A percentile compares a stretch with the other conserved stretches of the same genome.
These are phyloP conservation scores for Dysmachus trigonus DNA, from an alignment of 2,888 invertebrate species.

Conservation along the genomic window DNA sequence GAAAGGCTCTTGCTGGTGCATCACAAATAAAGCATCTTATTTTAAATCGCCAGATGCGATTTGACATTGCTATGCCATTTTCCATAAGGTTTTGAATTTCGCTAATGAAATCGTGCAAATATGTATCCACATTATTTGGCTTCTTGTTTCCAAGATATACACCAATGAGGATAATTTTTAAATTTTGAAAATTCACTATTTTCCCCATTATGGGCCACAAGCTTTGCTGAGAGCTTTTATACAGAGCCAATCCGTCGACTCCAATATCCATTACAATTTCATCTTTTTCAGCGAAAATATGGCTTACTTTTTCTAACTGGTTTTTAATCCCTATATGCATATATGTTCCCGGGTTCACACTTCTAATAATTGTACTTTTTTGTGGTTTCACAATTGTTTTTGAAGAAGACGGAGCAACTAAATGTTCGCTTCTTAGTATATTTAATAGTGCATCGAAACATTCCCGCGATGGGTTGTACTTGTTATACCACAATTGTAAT, in stretches of 20 bases:
- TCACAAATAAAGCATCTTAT: not conserved
- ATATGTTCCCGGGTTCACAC: no score
- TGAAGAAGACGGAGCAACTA: not conserved
- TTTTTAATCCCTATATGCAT: no score
- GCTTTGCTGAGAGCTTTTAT: not conserved
- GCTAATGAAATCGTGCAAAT: not conserved
- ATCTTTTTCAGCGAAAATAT: no score
- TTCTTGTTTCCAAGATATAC: not conserved
- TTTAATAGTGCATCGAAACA: not conserved
- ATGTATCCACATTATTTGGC: not conserved
- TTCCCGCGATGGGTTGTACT: not conserved
- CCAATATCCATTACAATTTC: not conserved
- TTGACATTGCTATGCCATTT: not conserved
- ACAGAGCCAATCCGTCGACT: not conserved
- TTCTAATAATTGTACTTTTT: no score
- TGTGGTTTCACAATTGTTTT: not conserved
- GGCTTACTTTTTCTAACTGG: no score
- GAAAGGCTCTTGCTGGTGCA: not conserved
- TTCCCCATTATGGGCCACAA: slow-evolving; percentile 18
- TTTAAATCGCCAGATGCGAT: not conserved
- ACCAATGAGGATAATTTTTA: not conserved
- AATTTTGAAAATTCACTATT: not conserved
- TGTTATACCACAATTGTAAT: not conserved
- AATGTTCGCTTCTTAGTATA: not conserved
- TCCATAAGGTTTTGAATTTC: not conserved